Evolutionary conservation across 1,140 invertebrate species (phyloP).

Genomic region (Thereuonema tuberculata): DNA sequence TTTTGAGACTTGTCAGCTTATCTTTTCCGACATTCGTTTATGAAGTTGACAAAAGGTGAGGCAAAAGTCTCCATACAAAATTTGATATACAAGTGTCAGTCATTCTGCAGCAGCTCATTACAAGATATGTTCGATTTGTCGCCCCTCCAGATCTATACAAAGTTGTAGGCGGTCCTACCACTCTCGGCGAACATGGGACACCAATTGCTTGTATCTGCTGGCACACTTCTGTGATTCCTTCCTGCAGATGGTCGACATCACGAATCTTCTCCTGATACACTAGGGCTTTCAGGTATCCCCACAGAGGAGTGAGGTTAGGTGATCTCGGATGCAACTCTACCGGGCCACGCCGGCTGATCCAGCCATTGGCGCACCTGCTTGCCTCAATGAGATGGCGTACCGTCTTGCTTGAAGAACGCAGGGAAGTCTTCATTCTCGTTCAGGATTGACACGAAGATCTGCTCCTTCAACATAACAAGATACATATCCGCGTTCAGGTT

Average conservation of each 20-base stretch:
- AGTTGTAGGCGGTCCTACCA: not conserved
- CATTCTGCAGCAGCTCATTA: not conserved
- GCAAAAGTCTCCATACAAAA: too few species aligned
- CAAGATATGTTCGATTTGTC: not conserved
- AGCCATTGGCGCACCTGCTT: not conserved
- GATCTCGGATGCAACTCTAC: not conserved
- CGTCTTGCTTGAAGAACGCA: slow-evolving; percentile 3
- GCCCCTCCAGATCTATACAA: not conserved
- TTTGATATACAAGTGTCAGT: not conserved
- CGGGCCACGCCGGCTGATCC: not conserved
- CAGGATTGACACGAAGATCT: not conserved
- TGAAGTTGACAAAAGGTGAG: too few species aligned
- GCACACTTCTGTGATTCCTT: slow-evolving; percentile 2
- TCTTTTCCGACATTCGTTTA: too few species aligned
- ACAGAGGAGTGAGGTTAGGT: not conserved
- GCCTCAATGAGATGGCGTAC: not conserved
- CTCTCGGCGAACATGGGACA: not conserved
- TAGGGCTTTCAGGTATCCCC: not conserved
- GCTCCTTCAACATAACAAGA: not conserved
- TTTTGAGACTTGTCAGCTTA: too few species aligned
- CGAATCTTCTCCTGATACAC: not conserved
- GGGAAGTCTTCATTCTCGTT: slow-evolving; percentile 2
- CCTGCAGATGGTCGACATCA: slow-evolving; percentile 4
- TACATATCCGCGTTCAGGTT: not conserved
- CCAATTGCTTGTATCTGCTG: not conserved